Conservation (phyloP, 1,140 invertebrate genomes). For the Bombus consobrinus region DNA sequence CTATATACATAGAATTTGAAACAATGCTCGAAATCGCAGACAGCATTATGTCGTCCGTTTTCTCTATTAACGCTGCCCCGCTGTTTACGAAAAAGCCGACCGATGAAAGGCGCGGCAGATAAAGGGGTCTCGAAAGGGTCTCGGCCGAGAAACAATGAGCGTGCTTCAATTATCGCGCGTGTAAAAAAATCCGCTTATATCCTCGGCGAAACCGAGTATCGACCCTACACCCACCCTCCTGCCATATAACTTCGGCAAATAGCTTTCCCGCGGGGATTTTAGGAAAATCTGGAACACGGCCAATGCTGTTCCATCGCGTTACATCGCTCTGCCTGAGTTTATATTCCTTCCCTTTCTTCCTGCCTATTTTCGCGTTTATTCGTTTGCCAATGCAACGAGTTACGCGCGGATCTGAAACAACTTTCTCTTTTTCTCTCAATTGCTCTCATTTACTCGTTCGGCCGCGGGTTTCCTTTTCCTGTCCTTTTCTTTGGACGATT, state of each 20-base stretch:
- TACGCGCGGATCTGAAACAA: constrained; percentile 9
- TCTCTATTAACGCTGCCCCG: constrained; percentile 57
- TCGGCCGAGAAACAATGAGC: constrained; percentile 45
- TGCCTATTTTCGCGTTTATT: constrained; percentile 39
- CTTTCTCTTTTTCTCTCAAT: neutral
- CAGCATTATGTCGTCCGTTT: constrained; percentile 47
- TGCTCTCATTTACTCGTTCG: neutral
- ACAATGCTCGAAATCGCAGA: constrained; percentile 65
- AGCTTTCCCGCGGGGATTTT: constrained; percentile 62
- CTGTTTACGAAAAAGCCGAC: constrained; percentile 54
- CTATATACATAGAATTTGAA: constrained; percentile 59
- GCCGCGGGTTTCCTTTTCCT: neutral
- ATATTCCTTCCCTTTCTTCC: constrained; percentile 52
- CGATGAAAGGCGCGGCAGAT: constrained; percentile 30
- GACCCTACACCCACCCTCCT: constrained; percentile 27
- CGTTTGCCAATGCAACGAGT: constrained; percentile 34
- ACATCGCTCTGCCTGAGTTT: constrained; percentile 45
- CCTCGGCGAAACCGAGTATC: constrained; percentile 65
- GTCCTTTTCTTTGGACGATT: neutral
- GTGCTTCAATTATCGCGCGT: constrained; percentile 66
- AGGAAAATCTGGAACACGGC: constrained; percentile 67
- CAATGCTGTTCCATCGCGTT: constrained; percentile 56
- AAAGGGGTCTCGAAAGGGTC: constrained; percentile 29
- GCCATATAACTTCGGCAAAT: constrained; percentile 48
- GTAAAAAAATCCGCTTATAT: constrained; percentile 63